These are phyloP conservation scores for Eidolon helvum DNA, from an alignment of 2,113 vertebrate species.

Conservation along the genomic window DNA sequence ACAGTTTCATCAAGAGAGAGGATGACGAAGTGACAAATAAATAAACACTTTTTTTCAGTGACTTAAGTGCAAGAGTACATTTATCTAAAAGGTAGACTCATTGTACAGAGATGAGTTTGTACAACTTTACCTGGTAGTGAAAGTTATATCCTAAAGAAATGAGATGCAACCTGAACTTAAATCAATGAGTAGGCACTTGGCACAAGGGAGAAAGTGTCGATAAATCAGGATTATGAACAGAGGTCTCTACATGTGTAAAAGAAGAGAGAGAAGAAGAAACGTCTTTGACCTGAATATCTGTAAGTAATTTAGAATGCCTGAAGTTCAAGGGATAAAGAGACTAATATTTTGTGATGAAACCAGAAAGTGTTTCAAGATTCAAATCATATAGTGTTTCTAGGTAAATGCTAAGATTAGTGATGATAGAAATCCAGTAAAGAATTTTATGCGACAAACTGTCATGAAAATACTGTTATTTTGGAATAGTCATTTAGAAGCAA, in stretches of 20 bases:
- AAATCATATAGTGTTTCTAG: background rate
- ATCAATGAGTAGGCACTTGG: background rate
- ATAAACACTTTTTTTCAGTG: background rate
- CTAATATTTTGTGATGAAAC: background rate
- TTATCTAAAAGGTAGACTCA: background rate
- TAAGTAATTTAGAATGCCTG: background rate
- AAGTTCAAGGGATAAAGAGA: background rate
- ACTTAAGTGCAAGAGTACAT: background rate
- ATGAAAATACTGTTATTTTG: background rate
- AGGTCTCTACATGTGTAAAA: background rate
- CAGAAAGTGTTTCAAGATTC: background rate
- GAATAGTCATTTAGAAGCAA: background rate
- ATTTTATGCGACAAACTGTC: background rate
- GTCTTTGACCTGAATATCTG: background rate
- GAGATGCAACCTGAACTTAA: background rate
- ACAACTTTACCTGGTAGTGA: background rate
- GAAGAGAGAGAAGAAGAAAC: background rate
- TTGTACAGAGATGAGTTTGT: background rate
- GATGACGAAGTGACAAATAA: background rate
- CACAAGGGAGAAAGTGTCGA: rapidly evolving
- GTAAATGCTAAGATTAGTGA: background rate
- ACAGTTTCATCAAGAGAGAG: background rate
- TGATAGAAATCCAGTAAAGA: background rate
- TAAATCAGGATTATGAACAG: background rate
- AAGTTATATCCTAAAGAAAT: background rate